Evolutionary conservation across 2,113 vertebrate species (phyloP), one percentile per base, ranked within the genome.

Genomic region (Lasiurus cinereus): DNA sequence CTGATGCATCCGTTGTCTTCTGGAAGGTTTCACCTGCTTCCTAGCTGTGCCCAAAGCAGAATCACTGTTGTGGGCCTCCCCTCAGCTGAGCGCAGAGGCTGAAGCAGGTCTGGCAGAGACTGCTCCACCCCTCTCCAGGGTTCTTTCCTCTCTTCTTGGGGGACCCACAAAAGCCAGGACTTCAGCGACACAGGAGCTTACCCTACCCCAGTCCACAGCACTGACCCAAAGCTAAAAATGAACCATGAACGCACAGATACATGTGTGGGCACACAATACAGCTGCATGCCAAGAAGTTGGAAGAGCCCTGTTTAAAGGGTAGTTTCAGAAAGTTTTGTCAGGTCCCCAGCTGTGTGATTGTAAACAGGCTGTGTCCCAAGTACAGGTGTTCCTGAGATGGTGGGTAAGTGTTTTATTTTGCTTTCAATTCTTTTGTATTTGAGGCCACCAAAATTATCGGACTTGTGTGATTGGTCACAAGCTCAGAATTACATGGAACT

Each of bases 401-500:
- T 52, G 82, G 21, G 7, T 50, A 50, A 36, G n/a, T 36, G 5
- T 83, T 82, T 73, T 88, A 69, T 82, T 77, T 59, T 46, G 62
- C 52, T n/a, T 24, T 27, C 3, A 70, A 27, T 52, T 77, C 31
- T 88, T 87, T 84, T 77, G 62, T 48, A 5, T 33, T 80, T 48
- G 72, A 56, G 33, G 36, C 29, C 3, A 21, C 27, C 66, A 16
- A 36, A 91, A 73, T 93, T 12, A 67, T 27, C 59, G 46, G 48
- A 72, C 18, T 46, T 59, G n/a, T 18, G 29, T 43, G 69, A 9
- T 27, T 84, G 56, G 66, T 79, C 66, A 72, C 24, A 10, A 62
- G 73, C 48, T 88, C 64, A 78, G 18, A 92, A 83, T 62, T 77
- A 76, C 21, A 29, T 70, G 64, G 84, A 91, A 73, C 52, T 92